These are phyloP conservation scores for Eublepharis macularius DNA, from an alignment of 2,113 vertebrate genomes.

Conservation along the genomic window DNA sequence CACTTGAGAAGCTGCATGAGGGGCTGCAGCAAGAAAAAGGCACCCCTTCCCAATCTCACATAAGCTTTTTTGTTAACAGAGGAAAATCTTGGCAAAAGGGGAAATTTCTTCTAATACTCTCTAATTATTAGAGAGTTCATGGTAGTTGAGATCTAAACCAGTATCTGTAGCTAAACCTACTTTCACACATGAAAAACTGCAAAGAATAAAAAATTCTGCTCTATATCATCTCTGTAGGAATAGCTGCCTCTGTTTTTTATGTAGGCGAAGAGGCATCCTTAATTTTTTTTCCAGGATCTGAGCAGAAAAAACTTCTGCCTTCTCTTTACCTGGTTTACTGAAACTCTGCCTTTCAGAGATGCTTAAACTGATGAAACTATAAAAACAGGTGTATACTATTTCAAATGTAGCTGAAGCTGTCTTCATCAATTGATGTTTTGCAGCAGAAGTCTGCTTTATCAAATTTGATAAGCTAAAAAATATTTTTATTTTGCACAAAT, in stretches of 20 bases:
- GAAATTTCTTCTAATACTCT: no score
- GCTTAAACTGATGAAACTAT: neutral
- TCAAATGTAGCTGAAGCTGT: neutral
- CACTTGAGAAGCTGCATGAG: no score
- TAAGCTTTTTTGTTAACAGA: no score
- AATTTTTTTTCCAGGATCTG: neutral
- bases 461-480: neutral
- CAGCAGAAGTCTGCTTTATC: neutral
- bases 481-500: neutral
- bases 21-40: no score
- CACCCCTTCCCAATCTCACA: no score
- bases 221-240: neutral
- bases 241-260: neutral
- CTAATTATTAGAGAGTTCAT: no score
- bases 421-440: neutral
- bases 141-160: no score
- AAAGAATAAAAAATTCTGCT: neutral
- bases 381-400: neutral
- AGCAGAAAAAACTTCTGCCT: neutral
- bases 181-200: neutral
- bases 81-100: no score
- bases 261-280: neutral
- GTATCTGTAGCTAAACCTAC: neutral
- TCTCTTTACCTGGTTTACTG: neutral
- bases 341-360: neutral